Conservation (phyloP, 2,888 invertebrate genomes). For the Lasioglossum zephyrum region DNA sequence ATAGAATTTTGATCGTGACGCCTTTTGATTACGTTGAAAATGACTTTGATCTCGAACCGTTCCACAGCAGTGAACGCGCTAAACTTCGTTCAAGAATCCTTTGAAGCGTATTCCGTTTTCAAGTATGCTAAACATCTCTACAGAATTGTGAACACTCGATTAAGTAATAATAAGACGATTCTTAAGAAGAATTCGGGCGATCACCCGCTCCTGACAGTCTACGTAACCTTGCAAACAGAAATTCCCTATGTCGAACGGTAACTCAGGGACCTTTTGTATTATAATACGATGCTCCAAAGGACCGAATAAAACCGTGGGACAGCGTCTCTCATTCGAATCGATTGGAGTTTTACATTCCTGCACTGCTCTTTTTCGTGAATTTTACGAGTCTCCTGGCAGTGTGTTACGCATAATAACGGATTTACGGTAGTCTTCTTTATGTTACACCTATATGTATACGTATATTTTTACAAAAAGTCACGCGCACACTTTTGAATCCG, state of each 20-base stretch:
- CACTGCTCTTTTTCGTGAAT: slow-evolving; percentile 32
- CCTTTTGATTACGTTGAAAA: not conserved
- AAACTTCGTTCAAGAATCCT: slow-evolving; percentile 34
- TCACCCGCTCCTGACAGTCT: not conserved
- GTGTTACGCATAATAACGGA: slow-evolving; percentile 69
- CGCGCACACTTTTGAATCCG: slow-evolving; percentile 46
- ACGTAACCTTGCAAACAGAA: not conserved
- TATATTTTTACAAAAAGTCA: slow-evolving; percentile 70
- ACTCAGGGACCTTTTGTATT: not conserved
- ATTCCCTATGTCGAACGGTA: not conserved
- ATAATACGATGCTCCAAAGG: slow-evolving; percentile 32
- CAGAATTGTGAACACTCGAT: not conserved
- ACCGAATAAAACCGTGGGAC: slow-evolving; percentile 26
- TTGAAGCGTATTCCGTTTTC: slow-evolving; percentile 32
- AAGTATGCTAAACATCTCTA: not conserved
- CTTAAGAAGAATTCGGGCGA: not conserved
- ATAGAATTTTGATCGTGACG: not conserved
- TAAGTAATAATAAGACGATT: not conserved
- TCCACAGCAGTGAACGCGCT: slow-evolving; percentile 30
- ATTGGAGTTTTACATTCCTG: slow-evolving; percentile 16
- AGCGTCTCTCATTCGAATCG: slow-evolving; percentile 23
- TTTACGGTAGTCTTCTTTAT: slow-evolving; percentile 69
- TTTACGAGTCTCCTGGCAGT: slow-evolving; percentile 74
- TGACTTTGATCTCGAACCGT: slow-evolving; percentile 26
- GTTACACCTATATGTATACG: slow-evolving; percentile 70